phyloP scores from a whole-genome alignment of 2,888 invertebrate genomes.

The Limnephilus marmoratus region DNA sequence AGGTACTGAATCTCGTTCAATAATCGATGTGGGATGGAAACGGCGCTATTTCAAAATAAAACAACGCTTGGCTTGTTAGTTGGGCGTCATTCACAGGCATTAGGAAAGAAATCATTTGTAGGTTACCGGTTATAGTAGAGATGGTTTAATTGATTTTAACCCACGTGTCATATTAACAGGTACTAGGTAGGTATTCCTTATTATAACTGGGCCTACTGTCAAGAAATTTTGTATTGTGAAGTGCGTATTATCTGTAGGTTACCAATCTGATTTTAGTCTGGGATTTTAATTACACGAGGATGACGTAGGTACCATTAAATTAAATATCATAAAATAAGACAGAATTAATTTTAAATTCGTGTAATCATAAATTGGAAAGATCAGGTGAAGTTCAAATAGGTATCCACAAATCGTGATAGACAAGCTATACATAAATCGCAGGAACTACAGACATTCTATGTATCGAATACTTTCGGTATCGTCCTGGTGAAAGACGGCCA shows the following conservation, averaged over 20 bases:
- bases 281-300: too few species aligned
- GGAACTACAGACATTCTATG: too few species aligned
- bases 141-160: not conserved
- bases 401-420: too few species aligned
- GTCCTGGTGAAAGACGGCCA: too few species aligned
- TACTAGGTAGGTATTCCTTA: not conserved
- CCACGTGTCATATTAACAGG: not conserved
- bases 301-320: too few species aligned
- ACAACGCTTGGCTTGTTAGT: not conserved
- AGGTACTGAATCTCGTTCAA: not conserved
- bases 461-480: too few species aligned
- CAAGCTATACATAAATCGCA: too few species aligned
- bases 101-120: not conserved
- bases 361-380: too few species aligned
- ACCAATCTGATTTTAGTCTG: not conserved
- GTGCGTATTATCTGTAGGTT: not conserved
- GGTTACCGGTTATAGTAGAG: not conserved
- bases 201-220: not conserved
- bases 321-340: too few species aligned
- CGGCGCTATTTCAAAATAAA: not conserved
- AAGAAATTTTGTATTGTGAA: not conserved
- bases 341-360: too few species aligned
- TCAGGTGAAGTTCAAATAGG: too few species aligned
- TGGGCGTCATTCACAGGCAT: conserved; percentile 19
- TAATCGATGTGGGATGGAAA: not conserved